phyloP scores from a whole-genome alignment of 2,888 invertebrate species.

The Leptura quadrifasciata region DNA sequence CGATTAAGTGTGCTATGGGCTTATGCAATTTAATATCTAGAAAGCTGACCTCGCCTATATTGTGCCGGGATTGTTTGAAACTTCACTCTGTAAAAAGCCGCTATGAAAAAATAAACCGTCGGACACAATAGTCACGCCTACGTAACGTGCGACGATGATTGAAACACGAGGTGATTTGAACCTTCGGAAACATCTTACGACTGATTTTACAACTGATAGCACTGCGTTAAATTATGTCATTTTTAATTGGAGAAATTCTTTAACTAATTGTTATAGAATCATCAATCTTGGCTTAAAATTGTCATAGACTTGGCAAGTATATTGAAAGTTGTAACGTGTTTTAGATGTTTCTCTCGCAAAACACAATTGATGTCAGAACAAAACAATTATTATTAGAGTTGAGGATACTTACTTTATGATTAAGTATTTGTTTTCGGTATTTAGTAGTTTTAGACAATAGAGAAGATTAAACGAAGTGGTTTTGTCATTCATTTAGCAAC shows the following conservation, averaged over 20 bases:
- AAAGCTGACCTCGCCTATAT: no score
- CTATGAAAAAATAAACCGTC: background rate
- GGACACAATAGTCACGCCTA: conserved; percentile 10
- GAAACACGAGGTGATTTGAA: conserved; percentile 29
- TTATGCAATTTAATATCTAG: no score
- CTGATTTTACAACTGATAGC: conserved; percentile 30
- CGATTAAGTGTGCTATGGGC: no score
- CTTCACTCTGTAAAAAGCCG: background rate
- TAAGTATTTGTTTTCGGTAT: background rate
- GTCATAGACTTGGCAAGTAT: conserved; percentile 21
- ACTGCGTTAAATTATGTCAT: conserved; percentile 26
- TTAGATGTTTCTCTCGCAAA: background rate
- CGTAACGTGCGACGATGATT: conserved; percentile 12
- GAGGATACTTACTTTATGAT: background rate
- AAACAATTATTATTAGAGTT: background rate
- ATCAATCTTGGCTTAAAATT: conserved; percentile 10
- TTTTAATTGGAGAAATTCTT: conserved; percentile 15
- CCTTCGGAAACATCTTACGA: conserved; percentile 21
- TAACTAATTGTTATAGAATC: conserved; percentile 13
- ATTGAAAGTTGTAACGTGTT: background rate
- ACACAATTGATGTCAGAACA: conserved; percentile 6
- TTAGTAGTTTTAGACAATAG: no score
- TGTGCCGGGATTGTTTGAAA: no score
- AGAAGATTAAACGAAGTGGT: no score
- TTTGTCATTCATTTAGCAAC: no score